Evolutionary conservation across 2,797 vertebrate genomes (phyloP), one percentile per base, ranked within the genome.

Genomic region (Myotis daubentonii): DNA sequence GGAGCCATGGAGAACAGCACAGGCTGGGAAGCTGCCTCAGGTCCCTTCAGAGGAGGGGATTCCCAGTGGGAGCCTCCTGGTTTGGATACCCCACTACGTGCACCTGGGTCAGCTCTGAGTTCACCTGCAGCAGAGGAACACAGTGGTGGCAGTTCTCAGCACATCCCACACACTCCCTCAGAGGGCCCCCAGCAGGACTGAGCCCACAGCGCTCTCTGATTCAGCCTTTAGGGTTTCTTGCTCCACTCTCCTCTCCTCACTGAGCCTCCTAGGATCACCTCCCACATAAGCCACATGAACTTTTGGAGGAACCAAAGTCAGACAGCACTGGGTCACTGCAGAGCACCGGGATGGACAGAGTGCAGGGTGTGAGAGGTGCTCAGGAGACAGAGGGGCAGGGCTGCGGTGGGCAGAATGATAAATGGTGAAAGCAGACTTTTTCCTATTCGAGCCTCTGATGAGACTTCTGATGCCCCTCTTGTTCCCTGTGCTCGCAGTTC

Each of bases 311-410:
- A 68, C 1, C 3, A 0, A 44, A 55, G 44, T 97, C 87, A 94
- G 75, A 62, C 75, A 95, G 68, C 60, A 49, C 19, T 92, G 28
- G 51, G 74, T 96, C 90, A 81, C 41, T 60, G 17, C 23, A 25
- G n/a, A 41, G 55, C 23, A 47, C 36, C 30, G 22, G 22, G 36
- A 38, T 2, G 5, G n/a, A 4, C 2, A 23, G 47, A 55, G 9
- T 1, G 9, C 53, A 28, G 28, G 23, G 23, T 8, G 1, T 5
- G 55, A 36, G 41, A 60, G 44, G 20, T 23, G 20, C n/a, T 41
- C 22, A 2, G 66, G 20, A 36, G n/a, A 20, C 0, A 23, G 72
- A 66, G 22, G 30, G 60, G 1, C 20, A 28, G 79, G 19, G 22
- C 25, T 17, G 23, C 3, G 30, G 36, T 3, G 8, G 22, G 25